Conservation (phyloP, 1,140 invertebrate species). For the Scaptomyza montana region DNA sequence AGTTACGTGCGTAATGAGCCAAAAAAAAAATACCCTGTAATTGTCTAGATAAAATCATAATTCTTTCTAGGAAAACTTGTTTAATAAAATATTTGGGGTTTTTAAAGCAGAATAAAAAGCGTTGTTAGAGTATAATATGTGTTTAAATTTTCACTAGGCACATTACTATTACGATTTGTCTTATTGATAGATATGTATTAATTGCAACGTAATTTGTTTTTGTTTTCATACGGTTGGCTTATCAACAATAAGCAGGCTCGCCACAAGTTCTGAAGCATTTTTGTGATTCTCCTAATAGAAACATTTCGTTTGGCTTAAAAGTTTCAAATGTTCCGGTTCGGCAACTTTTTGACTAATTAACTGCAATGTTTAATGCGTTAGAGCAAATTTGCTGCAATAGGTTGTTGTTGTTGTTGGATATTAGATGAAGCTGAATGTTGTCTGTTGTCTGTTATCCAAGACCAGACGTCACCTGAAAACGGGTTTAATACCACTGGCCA, state of each 20-base stretch:
- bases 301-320: constrained; percentile 55
- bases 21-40: background rate
- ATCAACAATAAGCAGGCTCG: background rate
- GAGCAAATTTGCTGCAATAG: constrained; percentile 35
- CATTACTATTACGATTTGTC: background rate
- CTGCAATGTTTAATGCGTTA: constrained; percentile 73
- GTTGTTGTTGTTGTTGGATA: background rate
- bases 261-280: background rate
- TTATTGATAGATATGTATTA: constrained; percentile 21
- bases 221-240: no score
- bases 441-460: constrained; percentile 23
- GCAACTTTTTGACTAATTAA: constrained; percentile 79
- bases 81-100: no score
- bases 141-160: no score
- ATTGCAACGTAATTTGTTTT: background rate
- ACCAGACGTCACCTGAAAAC: constrained; percentile 17
- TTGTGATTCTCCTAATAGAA: constrained; percentile 4
- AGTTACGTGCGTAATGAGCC: background rate
- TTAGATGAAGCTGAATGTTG: background rate
- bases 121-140: no score
- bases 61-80: no score
- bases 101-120: no score
- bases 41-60: background rate
- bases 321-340: constrained; percentile 64
- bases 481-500: constrained; percentile 30